phyloP scores from a whole-genome alignment of 2,113 vertebrate species.

The Lycocorax pyrrhopterus region DNA sequence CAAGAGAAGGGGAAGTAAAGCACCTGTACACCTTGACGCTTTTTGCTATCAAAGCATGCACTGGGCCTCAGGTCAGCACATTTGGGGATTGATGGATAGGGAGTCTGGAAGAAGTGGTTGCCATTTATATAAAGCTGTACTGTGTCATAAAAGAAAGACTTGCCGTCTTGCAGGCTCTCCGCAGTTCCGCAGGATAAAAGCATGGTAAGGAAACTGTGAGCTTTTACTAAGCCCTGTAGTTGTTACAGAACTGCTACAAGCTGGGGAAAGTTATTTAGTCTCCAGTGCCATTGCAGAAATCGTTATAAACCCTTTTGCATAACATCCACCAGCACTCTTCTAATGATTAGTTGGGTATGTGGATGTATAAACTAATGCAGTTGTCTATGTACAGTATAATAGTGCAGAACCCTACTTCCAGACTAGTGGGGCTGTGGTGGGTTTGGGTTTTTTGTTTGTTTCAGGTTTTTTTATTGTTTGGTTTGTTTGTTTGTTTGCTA shows the following conservation, averaged over 20 bases:
- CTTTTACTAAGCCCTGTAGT: not conserved
- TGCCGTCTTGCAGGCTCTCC: not conserved
- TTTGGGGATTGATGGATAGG: not conserved
- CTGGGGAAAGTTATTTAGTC: not conserved
- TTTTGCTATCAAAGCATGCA: not conserved
- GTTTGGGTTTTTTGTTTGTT: not conserved
- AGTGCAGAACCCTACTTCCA: not conserved
- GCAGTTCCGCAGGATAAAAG: not conserved
- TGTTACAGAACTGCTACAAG: not conserved
- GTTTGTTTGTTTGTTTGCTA: not conserved
- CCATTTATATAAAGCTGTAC: not conserved
- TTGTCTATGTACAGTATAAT: not conserved
- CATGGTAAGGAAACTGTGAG: not conserved
- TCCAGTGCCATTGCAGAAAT: not conserved
- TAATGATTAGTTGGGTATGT: not conserved
- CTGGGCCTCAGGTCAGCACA: not conserved
- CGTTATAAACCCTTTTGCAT: not conserved
- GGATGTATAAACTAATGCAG: not conserved
- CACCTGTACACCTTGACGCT: not conserved
- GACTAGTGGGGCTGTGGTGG: not conserved
- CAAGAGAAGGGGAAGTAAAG: not conserved
- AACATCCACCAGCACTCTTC: not conserved
- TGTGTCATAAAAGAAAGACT: not conserved
- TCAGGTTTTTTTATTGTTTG: not conserved
- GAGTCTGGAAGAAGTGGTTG: not conserved